Conservation (phyloP, 2,113 vertebrate species). For the Osmerus mordax region DNA sequence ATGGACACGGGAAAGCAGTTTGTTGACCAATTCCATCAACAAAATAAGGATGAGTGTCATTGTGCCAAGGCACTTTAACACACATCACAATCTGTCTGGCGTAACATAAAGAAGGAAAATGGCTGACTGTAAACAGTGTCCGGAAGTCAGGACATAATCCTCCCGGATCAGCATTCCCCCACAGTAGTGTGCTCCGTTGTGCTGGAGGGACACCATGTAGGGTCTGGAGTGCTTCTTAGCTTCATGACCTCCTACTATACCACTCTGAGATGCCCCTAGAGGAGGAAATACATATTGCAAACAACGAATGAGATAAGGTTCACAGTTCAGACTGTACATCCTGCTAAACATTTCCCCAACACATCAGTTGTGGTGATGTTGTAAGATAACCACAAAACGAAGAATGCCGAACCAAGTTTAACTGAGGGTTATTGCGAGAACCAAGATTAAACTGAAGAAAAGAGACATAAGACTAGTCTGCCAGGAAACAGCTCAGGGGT, state of each 20-base stretch:
- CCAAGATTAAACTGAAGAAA: too few species aligned
- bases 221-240: constrained; percentile 74
- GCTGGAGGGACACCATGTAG: constrained; percentile 76
- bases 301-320: neutral
- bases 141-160: constrained; percentile 63
- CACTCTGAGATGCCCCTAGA: constrained; percentile 57
- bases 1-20: too few species aligned
- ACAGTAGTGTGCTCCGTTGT: neutral
- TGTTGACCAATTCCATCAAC: too few species aligned
- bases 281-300: neutral
- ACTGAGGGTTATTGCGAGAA: too few species aligned
- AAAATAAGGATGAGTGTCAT: neutral
- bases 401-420: too few species aligned
- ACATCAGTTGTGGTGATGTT: too few species aligned
- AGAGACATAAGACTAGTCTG: too few species aligned
- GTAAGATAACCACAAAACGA: too few species aligned
- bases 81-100: neutral
- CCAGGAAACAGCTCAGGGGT: too few species aligned
- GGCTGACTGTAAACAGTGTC: constrained; percentile 53
- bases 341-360: neutral
- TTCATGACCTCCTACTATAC: constrained; percentile 72
- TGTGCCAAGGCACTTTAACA: neutral
- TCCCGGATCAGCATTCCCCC: constrained; percentile 65
- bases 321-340: neutral
- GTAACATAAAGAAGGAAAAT: neutral